These are phyloP conservation scores for Psittacula derbiana DNA, from an alignment of 2,797 vertebrate genomes.

Conservation along the genomic window DNA sequence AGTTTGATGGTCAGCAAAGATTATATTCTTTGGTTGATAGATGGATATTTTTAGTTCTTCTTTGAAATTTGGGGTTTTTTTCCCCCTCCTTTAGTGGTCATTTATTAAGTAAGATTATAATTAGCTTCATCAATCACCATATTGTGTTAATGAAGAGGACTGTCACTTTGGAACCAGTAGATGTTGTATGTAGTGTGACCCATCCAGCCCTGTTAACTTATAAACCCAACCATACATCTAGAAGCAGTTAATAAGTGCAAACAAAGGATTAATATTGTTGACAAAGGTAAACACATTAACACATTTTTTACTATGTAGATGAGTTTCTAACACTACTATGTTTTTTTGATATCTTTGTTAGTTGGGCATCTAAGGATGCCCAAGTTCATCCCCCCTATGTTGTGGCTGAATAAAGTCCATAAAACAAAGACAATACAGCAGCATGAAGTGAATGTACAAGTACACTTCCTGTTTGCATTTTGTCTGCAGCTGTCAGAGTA, in stretches of 20 bases:
- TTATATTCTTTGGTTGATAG: not conserved
- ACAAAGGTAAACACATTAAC: not conserved
- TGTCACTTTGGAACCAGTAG: not conserved
- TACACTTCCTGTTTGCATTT: not conserved
- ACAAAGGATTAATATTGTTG: not conserved
- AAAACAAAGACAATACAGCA: not conserved
- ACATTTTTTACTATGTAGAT: not conserved
- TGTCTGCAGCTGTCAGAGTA: not conserved
- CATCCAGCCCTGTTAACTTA: not conserved
- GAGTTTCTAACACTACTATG: not conserved
- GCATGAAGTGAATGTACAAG: not conserved
- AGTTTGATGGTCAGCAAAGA: not conserved
- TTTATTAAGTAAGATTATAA: not conserved
- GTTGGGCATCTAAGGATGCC: not conserved
- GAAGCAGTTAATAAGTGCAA: not conserved
- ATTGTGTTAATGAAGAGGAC: not conserved
- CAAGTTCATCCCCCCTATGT: not conserved
- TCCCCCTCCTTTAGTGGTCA: not conserved
- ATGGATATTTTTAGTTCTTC: not conserved
- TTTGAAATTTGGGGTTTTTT: accelerated
- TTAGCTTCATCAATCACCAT: not conserved
- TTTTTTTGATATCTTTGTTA: not conserved
- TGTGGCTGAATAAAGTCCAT: not conserved
- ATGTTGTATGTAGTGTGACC: not conserved
- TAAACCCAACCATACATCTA: not conserved